Evolutionary conservation across 2,888 invertebrate species (phyloP), one percentile per base, ranked within the genome.

Genomic region (Tridacna crocea): DNA sequence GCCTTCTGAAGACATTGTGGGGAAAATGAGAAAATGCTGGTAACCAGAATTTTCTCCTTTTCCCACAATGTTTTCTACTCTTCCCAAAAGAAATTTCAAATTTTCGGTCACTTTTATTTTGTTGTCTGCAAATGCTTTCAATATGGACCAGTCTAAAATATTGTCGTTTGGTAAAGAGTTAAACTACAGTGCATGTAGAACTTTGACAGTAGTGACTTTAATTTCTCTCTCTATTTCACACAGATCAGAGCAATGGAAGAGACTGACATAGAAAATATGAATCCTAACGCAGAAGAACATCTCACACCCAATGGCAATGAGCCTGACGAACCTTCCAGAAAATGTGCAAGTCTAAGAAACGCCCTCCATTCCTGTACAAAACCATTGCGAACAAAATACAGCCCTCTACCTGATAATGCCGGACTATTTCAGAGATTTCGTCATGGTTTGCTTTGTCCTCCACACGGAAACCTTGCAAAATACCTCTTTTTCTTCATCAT

Each of bases 381-480:
- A 60, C 92, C 92, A 11, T 78, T 89, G n/a, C 79, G 87, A 17
- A 89, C 90, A 27, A 88, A 90, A 63, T 88, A 90, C 80, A 87
- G 92, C 84, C 91, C 91, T 10, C 83, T 92, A 12, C 89, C 92
- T 24, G 60, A 79, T 10, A 84, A 91, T 51, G 83, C 93, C 0
- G 74, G 80, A 1, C 27, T 72, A 12, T 79, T 70, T 22, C 87
- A 91, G 70, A 87, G 88, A 70, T 83, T 92, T 13, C 82, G 82
- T 66, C 89, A 88, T 77, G 88, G 91, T 17, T 86, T 92, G 17
- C 73, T 92, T 70, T 94, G 94, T 79, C 94, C 94, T n/a, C 94
- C 94, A 13, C 93, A 93, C 85, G 92, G 93, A 0, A 88, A 88
- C 27, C 73, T 93, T 19, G 93, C 91, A 13, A 96, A 97, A 48